phyloP scores from a whole-genome alignment of 2,113 vertebrate species.

The Aspiorhynchus laticeps region DNA sequence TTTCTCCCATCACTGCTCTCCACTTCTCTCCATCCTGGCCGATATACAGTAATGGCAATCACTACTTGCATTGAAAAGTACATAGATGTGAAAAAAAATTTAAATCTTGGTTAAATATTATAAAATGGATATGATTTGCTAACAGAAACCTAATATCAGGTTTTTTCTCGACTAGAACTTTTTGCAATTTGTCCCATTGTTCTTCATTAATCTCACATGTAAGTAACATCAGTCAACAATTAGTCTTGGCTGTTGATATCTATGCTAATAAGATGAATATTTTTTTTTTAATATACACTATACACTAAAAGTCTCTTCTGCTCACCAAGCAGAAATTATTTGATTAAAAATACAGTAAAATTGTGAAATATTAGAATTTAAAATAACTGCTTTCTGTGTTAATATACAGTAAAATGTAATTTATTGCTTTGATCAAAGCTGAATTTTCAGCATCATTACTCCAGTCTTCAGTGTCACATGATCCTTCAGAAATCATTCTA shows the following conservation, averaged over 20 bases:
- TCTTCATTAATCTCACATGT: neutral
- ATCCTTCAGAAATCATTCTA: neutral
- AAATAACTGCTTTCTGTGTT: neutral
- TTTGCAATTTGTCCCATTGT: neutral
- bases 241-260: neutral
- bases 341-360: neutral
- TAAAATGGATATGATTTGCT: neutral
- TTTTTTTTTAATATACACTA: too few species aligned
- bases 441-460: neutral
- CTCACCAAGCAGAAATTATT: neutral
- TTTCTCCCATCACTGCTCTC: neutral
- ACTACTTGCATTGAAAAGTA: neutral
- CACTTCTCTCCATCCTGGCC: neutral
- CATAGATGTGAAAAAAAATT: too few species aligned
- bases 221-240: neutral
- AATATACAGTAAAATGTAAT: neutral
- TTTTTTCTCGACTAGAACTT: neutral
- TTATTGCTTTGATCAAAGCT: neutral
- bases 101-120: neutral
- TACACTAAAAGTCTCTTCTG: neutral
- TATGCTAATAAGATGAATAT: neutral
- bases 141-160: neutral
- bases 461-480: neutral
- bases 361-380: neutral
- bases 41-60: neutral